phyloP scores from a whole-genome alignment of 2,888 invertebrate genomes.

The Polydrusus pterygomalis region DNA sequence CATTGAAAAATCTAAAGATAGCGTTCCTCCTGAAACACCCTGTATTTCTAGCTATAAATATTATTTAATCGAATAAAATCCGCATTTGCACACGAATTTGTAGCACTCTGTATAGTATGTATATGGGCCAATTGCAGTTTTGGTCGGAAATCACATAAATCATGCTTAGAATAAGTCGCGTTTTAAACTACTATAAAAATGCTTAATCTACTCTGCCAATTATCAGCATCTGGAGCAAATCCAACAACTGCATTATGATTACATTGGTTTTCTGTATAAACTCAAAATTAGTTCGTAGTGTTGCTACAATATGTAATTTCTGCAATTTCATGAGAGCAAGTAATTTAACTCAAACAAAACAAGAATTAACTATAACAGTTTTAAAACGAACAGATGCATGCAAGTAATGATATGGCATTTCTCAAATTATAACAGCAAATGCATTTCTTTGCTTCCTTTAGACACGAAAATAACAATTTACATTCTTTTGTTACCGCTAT shows the following conservation, averaged over 20 bases:
- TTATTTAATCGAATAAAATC: no score
- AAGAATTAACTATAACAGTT: constrained; percentile 4
- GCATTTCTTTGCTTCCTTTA: constrained; percentile 19
- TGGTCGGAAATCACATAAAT: no score
- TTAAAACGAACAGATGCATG: constrained; percentile 26
- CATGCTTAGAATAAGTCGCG: no score
- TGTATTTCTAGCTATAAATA: no score
- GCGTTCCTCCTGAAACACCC: no score
- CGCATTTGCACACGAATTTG: no score
- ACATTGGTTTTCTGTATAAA: background rate
- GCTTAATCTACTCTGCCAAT: no score
- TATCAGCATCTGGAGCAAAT: no score
- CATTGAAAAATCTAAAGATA: no score
- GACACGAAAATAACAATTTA: constrained; percentile 19
- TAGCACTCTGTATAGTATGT: no score
- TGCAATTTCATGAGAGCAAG: constrained; percentile 5
- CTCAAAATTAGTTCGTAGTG: background rate
- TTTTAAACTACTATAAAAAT: no score
- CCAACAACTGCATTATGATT: background rate
- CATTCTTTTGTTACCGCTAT: background rate
- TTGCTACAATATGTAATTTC: background rate
- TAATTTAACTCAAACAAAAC: constrained; percentile 21
- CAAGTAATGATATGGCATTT: constrained; percentile 14
- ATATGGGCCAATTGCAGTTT: no score
- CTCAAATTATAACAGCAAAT: constrained; percentile 22